Percentiles rank a stretch among this genome's conserved stretches.
Evolutionary conservation across 2,797 vertebrate genomes (phyloP).

Genomic region (Salmo trutta): DNA sequence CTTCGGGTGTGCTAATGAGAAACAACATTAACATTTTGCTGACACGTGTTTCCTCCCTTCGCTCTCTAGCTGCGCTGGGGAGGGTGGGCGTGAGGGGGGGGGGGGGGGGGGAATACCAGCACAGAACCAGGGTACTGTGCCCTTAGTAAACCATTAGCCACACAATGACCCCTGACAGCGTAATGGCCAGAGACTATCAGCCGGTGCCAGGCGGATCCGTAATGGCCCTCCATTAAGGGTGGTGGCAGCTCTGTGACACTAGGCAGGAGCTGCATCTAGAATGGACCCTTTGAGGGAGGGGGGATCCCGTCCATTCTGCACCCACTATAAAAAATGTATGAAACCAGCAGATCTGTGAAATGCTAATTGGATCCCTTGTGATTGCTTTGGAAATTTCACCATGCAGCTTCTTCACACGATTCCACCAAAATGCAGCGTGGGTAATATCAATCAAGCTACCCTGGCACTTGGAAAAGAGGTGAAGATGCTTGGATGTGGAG

Average conservation of each 20-base stretch:
- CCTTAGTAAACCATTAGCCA: constrained; percentile 34
- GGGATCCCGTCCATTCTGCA: constrained; percentile 31
- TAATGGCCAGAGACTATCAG: constrained; percentile 21
- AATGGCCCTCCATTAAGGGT: not conserved
- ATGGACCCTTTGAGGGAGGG: constrained; percentile 30
- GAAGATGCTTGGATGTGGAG: not conserved
- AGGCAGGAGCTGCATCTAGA: constrained; percentile 22
- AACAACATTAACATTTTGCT: constrained; percentile 77
- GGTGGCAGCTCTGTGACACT: not conserved
- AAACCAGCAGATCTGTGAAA: constrained; percentile 62
- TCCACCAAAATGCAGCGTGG: constrained; percentile 36
- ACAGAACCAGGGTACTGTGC: not conserved
- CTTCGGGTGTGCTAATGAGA: constrained; percentile 61
- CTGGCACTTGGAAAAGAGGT: constrained; percentile 14
- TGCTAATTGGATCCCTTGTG: constrained; percentile 74
- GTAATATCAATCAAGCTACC: constrained; percentile 20
- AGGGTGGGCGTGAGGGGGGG: constrained; percentile 3
- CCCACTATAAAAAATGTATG: constrained; percentile 68
- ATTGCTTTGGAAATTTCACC: constrained; percentile 31
- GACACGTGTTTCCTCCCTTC: constrained; percentile 52
- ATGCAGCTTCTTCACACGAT: constrained; percentile 20
- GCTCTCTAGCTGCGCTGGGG: constrained; percentile 54
- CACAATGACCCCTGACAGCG: constrained; percentile 27
- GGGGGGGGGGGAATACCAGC: not conserved
- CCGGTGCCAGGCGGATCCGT: constrained; percentile 9